Conservation (phyloP, 2,113 vertebrate genomes). For the Menura novaehollandiae region DNA sequence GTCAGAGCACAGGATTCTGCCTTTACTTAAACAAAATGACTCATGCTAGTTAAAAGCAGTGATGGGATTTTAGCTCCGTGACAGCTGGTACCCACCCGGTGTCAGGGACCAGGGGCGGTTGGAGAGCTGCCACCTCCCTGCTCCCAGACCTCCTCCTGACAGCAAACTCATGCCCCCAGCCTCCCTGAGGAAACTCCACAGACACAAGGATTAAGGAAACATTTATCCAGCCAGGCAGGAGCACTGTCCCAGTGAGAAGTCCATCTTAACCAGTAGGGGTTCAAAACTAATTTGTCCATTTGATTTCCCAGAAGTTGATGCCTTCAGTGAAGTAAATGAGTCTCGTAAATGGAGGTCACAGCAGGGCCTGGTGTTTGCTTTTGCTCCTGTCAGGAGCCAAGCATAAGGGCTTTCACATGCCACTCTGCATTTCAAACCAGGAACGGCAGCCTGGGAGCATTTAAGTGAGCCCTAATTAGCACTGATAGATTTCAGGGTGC, state of each 20-base stretch:
- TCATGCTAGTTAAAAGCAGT: not conserved
- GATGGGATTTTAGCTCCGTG: not conserved
- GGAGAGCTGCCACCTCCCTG: not conserved
- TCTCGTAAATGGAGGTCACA: conserved; percentile 61
- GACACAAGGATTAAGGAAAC: not conserved
- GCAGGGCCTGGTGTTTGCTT: conserved; percentile 44
- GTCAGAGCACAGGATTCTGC: not conserved
- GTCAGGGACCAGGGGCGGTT: not conserved
- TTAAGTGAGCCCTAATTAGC: conserved; percentile 58
- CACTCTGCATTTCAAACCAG: conserved; percentile 46
- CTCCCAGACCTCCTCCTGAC: not conserved
- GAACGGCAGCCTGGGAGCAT: conserved; percentile 1
- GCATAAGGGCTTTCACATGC: conserved; percentile 1
- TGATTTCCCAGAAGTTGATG: conserved; percentile 54
- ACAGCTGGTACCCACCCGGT: not conserved
- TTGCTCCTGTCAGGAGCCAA: conserved; percentile 51
- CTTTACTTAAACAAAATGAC: not conserved
- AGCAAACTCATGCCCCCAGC: not conserved
- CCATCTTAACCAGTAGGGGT: conserved; percentile 43
- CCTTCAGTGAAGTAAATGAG: conserved; percentile 52
- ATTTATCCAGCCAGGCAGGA: not conserved
- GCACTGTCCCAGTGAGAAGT: conserved; percentile 32
- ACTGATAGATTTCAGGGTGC: conserved; percentile 56
- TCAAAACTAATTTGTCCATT: conserved; percentile 60
- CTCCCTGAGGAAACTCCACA: not conserved